Evolutionary conservation across 2,888 invertebrate species (phyloP).

Genomic region (Polydrusus cervinus): DNA sequence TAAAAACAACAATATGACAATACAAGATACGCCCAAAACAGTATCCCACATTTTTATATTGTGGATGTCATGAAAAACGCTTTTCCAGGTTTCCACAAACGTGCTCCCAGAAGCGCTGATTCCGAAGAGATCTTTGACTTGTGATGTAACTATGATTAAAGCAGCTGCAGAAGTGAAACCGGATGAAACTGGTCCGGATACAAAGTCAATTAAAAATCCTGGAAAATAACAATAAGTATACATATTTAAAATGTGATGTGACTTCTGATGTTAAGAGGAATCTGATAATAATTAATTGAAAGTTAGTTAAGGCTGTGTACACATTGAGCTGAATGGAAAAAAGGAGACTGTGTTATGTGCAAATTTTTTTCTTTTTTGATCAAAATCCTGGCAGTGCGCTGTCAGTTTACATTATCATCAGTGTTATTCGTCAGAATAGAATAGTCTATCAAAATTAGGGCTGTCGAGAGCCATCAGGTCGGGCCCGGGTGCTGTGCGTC

Average conservation of each 20-base stretch:
- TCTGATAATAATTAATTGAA: no score
- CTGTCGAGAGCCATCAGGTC: no score
- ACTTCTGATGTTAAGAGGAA: no score
- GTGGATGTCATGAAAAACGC: conserved; percentile 80
- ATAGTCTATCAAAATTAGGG: no score
- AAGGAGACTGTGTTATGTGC: no score
- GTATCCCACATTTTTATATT: conserved; percentile 82
- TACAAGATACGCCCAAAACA: conserved; percentile 83
- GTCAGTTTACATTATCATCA: no score
- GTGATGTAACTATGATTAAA: conserved; percentile 91
- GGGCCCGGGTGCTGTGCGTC: no score
- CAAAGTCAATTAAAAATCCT: conserved; percentile 92
- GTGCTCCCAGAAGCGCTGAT: conserved; percentile 83
- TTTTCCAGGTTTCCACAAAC: conserved; percentile 85
- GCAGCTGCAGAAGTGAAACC: conserved; percentile 93
- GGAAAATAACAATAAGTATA: conserved; percentile 56
- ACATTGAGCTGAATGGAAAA: no score
- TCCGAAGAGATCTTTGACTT: conserved; percentile 88
- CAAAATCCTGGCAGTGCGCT: no score
- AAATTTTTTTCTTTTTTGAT: no score
- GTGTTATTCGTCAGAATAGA: no score
- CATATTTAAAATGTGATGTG: neutral
- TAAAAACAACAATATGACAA: conserved; percentile 83
- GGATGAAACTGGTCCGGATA: conserved; percentile 91
- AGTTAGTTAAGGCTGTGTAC: no score